Conservation (phyloP, 2,888 invertebrate genomes). For the Abrostola triplasia region DNA sequence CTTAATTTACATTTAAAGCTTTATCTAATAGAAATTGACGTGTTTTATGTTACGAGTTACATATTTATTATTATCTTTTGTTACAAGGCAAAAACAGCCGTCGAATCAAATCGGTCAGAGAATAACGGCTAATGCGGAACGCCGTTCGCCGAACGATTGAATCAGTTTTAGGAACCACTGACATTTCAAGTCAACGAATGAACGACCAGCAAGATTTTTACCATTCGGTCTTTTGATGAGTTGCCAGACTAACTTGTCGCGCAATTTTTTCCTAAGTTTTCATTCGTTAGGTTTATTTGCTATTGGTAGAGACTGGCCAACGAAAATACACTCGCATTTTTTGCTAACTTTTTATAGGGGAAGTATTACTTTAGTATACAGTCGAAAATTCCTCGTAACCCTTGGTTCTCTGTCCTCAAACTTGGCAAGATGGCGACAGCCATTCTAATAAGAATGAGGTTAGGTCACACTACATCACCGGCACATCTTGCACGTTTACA, state of each 20-base stretch:
- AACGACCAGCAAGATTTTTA: constrained; percentile 12
- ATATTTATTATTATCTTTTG: constrained; percentile 60
- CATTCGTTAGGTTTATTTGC: too few relatives aligned
- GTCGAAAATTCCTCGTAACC: too few relatives aligned
- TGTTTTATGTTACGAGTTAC: constrained; percentile 73
- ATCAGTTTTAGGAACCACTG: neutral
- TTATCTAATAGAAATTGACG: constrained; percentile 49
- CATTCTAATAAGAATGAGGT: too few relatives aligned
- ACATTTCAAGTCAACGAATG: constrained; percentile 1
- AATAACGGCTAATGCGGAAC: constrained; percentile 4
- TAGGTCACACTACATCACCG: too few relatives aligned
- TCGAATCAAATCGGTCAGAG: constrained; percentile 24
- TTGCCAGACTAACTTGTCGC: constrained; percentile 15
- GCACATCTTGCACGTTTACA: too few relatives aligned
- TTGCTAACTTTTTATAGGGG: too few relatives aligned
- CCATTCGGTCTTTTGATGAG: constrained; percentile 25
- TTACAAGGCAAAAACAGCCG: constrained; percentile 23
- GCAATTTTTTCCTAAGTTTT: neutral
- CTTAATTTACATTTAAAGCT: constrained; percentile 25
- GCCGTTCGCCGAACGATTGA: constrained; percentile 6
- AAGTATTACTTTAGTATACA: too few relatives aligned
- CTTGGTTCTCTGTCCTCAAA: too few relatives aligned
- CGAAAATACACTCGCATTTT: too few relatives aligned
- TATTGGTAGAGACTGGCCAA: too few relatives aligned
- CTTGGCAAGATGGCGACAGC: too few relatives aligned